These are phyloP conservation scores for Anoncus sp. DNA, from an alignment of 2,888 invertebrate genomes.

Conservation along the genomic window DNA sequence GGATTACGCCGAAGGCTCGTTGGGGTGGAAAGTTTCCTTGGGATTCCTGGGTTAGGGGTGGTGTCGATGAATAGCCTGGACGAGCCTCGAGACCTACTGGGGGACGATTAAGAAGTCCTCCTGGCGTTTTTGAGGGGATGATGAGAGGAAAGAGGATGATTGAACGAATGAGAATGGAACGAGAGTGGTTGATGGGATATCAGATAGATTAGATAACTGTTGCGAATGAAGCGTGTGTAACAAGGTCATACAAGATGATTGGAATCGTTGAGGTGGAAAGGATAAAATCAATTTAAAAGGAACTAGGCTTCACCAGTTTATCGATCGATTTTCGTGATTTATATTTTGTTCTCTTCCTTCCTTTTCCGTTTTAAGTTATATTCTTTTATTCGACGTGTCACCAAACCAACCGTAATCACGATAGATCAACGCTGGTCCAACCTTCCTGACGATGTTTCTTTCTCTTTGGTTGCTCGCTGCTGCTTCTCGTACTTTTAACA, in stretches of 20 bases:
- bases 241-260: background rate
- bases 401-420: no score
- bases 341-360: slow-evolving; percentile 8
- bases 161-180: no score
- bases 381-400: slow-evolving; percentile 18
- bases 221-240: background rate
- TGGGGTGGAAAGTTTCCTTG: background rate
- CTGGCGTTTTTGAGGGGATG: background rate
- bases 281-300: background rate
- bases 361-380: background rate
- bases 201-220: no score
- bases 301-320: slow-evolving; percentile 18
- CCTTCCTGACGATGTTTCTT: slow-evolving; percentile 17
- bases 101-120: background rate
- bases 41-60: background rate
- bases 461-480: slow-evolving; percentile 31
- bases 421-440: slow-evolving; percentile 38
- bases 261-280: background rate
- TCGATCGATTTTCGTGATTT: slow-evolving; percentile 20
- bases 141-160: background rate
- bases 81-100: background rate
- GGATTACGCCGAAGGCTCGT: background rate
- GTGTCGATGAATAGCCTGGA: background rate
- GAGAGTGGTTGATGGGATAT: background rate
- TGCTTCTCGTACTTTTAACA: slow-evolving; percentile 39